phyloP scores from a whole-genome alignment of 1,140 invertebrate species.

The Macrobrachium nipponense region DNA sequence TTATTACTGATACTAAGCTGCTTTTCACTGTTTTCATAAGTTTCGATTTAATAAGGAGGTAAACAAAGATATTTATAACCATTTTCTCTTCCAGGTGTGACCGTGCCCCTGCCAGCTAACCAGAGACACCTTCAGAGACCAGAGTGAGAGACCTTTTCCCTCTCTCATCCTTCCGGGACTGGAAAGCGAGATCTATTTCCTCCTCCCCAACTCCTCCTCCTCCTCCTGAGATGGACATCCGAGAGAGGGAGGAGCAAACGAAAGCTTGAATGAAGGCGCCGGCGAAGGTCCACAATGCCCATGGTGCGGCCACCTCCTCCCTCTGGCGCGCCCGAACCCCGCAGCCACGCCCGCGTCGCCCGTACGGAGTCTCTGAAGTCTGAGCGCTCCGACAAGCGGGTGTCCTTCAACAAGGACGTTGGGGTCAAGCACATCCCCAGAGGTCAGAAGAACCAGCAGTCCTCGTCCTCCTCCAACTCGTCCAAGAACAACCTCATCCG shows the following conservation, averaged over 20 bases:
- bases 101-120: too few relatives aligned
- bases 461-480: not conserved
- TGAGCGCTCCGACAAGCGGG: conserved; percentile 71
- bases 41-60: too few relatives aligned
- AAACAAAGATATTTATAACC: too few relatives aligned
- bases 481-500: not conserved
- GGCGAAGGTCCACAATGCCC: conserved; percentile 31
- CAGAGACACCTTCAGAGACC: too few relatives aligned
- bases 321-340: conserved; percentile 15
- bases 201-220: not conserved
- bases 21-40: too few relatives aligned
- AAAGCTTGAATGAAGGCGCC: conserved; percentile 6
- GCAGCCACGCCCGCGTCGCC: not conserved
- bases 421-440: conserved; percentile 83
- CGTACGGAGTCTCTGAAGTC: conserved; percentile 60
- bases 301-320: conserved; percentile 10
- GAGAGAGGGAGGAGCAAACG: not conserved
- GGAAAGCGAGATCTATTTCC: too few relatives aligned
- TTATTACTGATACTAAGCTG: too few relatives aligned
- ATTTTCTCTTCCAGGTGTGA: too few relatives aligned
- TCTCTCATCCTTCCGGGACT: too few relatives aligned
- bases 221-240: not conserved
- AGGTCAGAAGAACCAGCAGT: conserved; percentile 16
- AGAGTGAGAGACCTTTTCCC: too few relatives aligned
- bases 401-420: conserved; percentile 90